Conservation (phyloP, 2,797 vertebrate genomes). For the Monodelphis domestica region DNA sequence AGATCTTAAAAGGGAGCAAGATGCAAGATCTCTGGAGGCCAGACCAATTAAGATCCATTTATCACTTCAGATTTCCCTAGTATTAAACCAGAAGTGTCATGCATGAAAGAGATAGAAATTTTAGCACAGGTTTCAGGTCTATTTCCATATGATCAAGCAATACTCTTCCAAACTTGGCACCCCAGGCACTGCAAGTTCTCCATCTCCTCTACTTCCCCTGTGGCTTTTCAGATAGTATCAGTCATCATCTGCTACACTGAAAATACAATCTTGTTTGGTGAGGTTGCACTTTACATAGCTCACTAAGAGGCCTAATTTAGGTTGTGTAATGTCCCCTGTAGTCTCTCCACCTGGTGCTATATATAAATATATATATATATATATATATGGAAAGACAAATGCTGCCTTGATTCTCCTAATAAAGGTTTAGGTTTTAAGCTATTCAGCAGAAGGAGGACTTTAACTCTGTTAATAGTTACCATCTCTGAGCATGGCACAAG, state of each 20-base stretch:
- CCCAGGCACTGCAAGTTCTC: not conserved
- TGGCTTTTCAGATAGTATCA: slow-evolving; percentile 9
- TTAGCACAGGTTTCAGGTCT: not conserved
- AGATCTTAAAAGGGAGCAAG: slow-evolving; percentile 54
- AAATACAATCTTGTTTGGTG: slow-evolving; percentile 9
- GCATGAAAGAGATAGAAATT: not conserved
- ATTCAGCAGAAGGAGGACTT: slow-evolving; percentile 44
- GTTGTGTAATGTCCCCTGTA: slow-evolving; percentile 5
- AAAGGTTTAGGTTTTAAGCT: slow-evolving; percentile 11
- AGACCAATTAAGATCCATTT: slow-evolving; percentile 71
- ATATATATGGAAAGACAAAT: not conserved
- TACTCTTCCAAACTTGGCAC: slow-evolving; percentile 2
- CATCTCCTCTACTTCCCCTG: not conserved
- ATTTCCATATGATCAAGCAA: slow-evolving; percentile 46
- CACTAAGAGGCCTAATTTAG: slow-evolving; percentile 38
- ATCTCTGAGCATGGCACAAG: slow-evolving; percentile 4
- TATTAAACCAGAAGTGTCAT: slow-evolving; percentile 41
- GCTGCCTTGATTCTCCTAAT: slow-evolving; percentile 14
- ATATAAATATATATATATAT: no score
- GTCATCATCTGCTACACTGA: slow-evolving; percentile 3
- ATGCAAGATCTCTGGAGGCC: slow-evolving; percentile 26
- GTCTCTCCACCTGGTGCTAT: slow-evolving; percentile 22
- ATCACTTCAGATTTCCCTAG: slow-evolving; percentile 65
- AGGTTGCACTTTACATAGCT: slow-evolving; percentile 48
- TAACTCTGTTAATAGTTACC: not conserved